Evolutionary conservation across 2,888 invertebrate genomes (phyloP), one percentile per base, ranked within the genome.

Genomic region (Callyntrura guangdongensis): DNA sequence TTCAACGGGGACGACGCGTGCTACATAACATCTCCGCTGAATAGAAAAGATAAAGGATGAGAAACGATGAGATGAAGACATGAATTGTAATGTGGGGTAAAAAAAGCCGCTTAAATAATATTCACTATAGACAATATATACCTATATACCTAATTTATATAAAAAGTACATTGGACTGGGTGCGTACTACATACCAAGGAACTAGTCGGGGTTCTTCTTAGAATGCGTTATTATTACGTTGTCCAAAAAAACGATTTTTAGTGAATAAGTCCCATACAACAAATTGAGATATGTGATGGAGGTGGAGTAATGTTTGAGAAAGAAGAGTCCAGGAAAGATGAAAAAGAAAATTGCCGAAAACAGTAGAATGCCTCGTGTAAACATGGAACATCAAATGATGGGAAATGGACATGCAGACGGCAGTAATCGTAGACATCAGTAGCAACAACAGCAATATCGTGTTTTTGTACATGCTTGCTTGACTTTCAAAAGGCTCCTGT

Each of bases 61-160:
- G n/a, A 47, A 49, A 74, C 49, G 74, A 74, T 74, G 74, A 74
- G 74, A 74, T 47, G 74, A 74, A 74, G 74, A 74, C 74, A 74
- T 74, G 74, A 74, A 74, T 49, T 74, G 74, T 49, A 49, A 72
- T 72, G 45, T 14, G 45, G 45, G 45, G 45, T n/a, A n/a, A 17
- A 0, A 47, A 36, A 61, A 61, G 20, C 17, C 20, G 20, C 36
- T 36, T 36, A 36, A 36, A 36, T 36, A 36, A 36, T 36, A 36
- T 36, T 36, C 36, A 2, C 36, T 36, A 4, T 36, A 2, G 36
- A 8, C 11, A 8, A 49, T 53, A 53, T 53, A 9, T 53, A 9
- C n/a, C 2, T 53, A 53, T 9, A n/a, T 53, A 53, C n/a, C 12
- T 53, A 53, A 14, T 53, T 53, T n/a, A 53, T 53, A 53, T 36